Percentiles rank a stretch among this genome's conserved stretches.
Conservation (phyloP, 2,888 invertebrate species). For the Heliconius erato region DNA sequence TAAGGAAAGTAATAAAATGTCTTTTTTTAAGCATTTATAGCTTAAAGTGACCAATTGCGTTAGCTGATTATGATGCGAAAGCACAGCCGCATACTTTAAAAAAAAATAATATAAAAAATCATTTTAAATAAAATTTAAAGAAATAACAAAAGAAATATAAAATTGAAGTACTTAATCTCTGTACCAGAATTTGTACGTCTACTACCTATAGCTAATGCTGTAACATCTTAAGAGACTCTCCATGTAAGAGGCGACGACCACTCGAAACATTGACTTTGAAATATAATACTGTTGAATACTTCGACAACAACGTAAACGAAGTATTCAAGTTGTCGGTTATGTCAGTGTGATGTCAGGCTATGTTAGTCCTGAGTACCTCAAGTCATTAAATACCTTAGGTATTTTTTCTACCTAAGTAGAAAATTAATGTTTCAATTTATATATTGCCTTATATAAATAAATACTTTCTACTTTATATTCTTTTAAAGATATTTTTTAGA, state of each 20-base stretch:
- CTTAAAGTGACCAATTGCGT: too few species aligned
- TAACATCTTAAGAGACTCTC: slow-evolving; percentile 12
- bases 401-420: too few species aligned
- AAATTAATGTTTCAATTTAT: too few species aligned
- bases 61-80: too few species aligned
- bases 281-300: slow-evolving; percentile 16
- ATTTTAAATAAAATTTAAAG: not conserved
- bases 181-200: not conserved
- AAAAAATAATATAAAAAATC: too few species aligned
- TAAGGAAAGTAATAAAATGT: too few species aligned
- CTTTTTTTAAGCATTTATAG: too few species aligned
- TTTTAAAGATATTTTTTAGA: too few species aligned
- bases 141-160: not conserved
- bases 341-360: not conserved
- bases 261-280: slow-evolving; percentile 21
- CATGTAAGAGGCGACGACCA: slow-evolving; percentile 11
- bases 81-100: too few species aligned
- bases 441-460: too few species aligned
- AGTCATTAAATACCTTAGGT: not conserved
- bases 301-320: not conserved
- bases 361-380: not conserved
- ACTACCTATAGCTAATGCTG: not conserved
- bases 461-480: too few species aligned
- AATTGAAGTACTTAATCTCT: not conserved
- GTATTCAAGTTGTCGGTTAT: not conserved